Conservation (phyloP, 1,140 invertebrate genomes). For the Leucophenga varia region DNA sequence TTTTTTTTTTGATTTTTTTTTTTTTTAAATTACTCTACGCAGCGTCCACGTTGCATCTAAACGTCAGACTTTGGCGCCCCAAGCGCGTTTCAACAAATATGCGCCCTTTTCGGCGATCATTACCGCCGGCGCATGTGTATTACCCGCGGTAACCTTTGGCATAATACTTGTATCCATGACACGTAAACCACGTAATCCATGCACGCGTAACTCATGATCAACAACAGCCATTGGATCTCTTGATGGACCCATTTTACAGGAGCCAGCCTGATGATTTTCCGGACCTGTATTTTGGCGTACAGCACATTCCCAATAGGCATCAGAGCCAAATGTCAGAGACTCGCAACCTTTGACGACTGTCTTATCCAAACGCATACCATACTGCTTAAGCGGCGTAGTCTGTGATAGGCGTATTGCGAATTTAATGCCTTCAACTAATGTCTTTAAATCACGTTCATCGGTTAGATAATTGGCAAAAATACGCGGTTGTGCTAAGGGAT, state of each 20-base stretch:
- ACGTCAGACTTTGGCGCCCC: constrained; percentile 58
- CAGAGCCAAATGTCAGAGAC: constrained; percentile 69
- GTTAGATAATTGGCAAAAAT: constrained; percentile 84
- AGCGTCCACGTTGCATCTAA: constrained; percentile 55
- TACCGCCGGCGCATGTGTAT: constrained; percentile 65
- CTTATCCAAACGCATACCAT: constrained; percentile 71
- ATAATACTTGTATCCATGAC: constrained; percentile 68
- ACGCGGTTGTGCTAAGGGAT: constrained; percentile 78
- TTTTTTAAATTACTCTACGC: constrained; percentile 55
- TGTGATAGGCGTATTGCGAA: constrained; percentile 69
- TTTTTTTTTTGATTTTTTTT: constrained; percentile 12
- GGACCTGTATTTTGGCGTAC: constrained; percentile 72
- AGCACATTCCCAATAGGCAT: constrained; percentile 81
- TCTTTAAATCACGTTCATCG: constrained; percentile 72
- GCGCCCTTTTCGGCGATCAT: constrained; percentile 69
- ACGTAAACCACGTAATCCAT: constrained; percentile 61
- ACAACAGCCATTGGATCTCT: constrained; percentile 62
- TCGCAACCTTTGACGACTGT: constrained; percentile 73
- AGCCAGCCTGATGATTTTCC: constrained; percentile 82
- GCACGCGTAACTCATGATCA: constrained; percentile 60
- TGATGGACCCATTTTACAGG: constrained; percentile 66
- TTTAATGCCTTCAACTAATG: constrained; percentile 74
- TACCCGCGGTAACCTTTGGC: constrained; percentile 65
- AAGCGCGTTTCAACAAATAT: constrained; percentile 68
- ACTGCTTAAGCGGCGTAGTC: constrained; percentile 67